Conservation (phyloP, 2,797 vertebrate genomes). For the Pogonophryne albipinna region DNA sequence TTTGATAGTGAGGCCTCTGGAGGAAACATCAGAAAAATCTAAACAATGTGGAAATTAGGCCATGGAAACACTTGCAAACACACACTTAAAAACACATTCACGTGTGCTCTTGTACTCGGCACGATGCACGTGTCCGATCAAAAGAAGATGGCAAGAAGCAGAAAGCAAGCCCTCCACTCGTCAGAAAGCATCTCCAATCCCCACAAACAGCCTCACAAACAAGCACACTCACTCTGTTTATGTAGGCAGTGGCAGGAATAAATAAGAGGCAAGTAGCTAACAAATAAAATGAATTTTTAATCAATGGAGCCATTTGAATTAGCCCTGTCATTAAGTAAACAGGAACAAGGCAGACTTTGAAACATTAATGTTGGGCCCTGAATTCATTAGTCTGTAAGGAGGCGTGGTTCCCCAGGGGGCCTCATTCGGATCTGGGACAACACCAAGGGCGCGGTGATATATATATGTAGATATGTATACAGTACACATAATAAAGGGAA, state of each 20-base stretch:
- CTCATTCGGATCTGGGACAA: constrained; percentile 73
- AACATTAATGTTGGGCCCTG: constrained; percentile 80
- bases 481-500: constrained; percentile 28
- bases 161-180: constrained; percentile 53
- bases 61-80: constrained; percentile 62
- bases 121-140: constrained; percentile 46
- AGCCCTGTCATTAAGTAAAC: constrained; percentile 82
- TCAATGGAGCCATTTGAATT: constrained; percentile 78
- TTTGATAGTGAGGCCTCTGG: constrained; percentile 76
- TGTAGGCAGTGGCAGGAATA: constrained; percentile 68
- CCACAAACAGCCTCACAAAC: constrained; percentile 13
- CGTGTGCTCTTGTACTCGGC: constrained; percentile 22
- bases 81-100: constrained; percentile 36
- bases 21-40: constrained; percentile 70
- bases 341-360: constrained; percentile 75
- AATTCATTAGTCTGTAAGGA: constrained; percentile 70
- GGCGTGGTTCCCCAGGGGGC: constrained; percentile 63
- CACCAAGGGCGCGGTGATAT: constrained; percentile 42
- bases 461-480: neutral
- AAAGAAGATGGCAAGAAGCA: constrained; percentile 33
- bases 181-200: constrained; percentile 35
- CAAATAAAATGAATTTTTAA: constrained; percentile 84
- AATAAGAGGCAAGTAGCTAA: constrained; percentile 76
- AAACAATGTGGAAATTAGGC: constrained; percentile 81
- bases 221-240: constrained; percentile 55